These are phyloP conservation scores for Prosapia bicincta DNA, from an alignment of 2,888 invertebrate species.

Conservation along the genomic window DNA sequence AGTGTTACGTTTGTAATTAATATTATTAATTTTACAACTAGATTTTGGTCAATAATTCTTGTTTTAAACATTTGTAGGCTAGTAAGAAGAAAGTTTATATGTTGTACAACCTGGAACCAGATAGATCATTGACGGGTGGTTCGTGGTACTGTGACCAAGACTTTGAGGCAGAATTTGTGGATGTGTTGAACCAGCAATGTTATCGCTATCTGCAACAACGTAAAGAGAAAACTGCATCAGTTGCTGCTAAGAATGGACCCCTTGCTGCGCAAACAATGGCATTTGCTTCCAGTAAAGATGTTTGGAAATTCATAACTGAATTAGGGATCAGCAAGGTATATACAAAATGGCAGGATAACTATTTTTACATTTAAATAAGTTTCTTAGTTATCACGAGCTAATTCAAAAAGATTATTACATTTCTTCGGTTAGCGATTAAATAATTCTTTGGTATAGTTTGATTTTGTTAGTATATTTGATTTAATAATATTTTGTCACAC, in stretches of 20 bases:
- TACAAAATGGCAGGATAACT: no score
- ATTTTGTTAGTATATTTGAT: no score
- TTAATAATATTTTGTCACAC: no score
- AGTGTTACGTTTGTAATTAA: no score
- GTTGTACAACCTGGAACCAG: constrained; percentile 92
- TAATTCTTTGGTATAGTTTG: no score
- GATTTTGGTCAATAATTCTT: no score
- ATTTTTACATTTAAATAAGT: no score
- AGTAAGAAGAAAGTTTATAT: constrained; percentile 97
- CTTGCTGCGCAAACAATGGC: constrained; percentile 73
- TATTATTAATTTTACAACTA: no score
- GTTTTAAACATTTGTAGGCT: no score
- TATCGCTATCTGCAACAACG: constrained; percentile 61
- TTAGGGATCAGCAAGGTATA: constrained; percentile 92
- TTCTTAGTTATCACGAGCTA: no score
- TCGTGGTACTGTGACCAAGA: constrained; percentile 98
- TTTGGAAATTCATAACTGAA: constrained; percentile 86
- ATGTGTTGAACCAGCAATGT: constrained; percentile 91
- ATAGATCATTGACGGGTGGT: constrained; percentile 93
- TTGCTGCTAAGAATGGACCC: constrained; percentile 62
- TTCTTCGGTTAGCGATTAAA: no score
- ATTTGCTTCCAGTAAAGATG: constrained; percentile 81
- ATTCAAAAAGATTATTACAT: no score
- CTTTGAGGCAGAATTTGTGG: constrained; percentile 97
- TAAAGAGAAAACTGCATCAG: constrained; percentile 46